Base-by-base conservation (phyloP, 1,140 invertebrate genomes). In the Antheraea mylitta region DNA sequence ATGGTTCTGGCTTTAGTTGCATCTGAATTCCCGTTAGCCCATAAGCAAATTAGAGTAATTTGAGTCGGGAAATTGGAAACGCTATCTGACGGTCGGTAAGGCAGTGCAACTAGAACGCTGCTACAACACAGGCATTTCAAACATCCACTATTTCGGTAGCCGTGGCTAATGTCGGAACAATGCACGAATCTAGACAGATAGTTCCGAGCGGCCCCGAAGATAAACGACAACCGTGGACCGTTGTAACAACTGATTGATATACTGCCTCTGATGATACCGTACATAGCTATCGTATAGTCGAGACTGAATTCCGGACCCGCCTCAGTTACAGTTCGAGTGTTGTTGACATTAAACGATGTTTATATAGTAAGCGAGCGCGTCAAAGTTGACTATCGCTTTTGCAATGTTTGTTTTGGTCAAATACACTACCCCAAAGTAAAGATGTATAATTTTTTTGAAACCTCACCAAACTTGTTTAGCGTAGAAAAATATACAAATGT, bases 1-100 rank as follows among this genome's bases (percentile, higher is more conserved):
- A 75, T 74, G 76, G 75, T 64, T 64, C 70, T n/a, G 69, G 75
- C 70, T 82, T 83, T 83, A 82, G 81, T 73, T 80, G 78, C 77
- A 78, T 88, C 85, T 85, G 86, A 86, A 90, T 83, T 86, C 72
- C 80, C 85, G 85, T 89, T 88, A 86, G 81, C 81, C 83, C 79
- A 89, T 90, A 90, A 90, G 86, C 86, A 89, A 92, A 92, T 92
- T 92, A 90, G 87, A 88, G 85, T 87, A 92, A 92, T 92, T 89
- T 89, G 89, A 87, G 88, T 89, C 87, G 89, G 90, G 88, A 92
- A 92, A 92, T 92, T 92, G 90, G 87, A 89, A 89, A 86, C 78
- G 83, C 87, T 90, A 92, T 89, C 85, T 86, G 80, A 76, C 83
- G 79, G 77, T 81, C 82, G 80, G 73, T 85, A 79, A 81, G 72